phyloP scores from a whole-genome alignment of 2,888 invertebrate genomes.

The Phrixothrix hirtus region DNA sequence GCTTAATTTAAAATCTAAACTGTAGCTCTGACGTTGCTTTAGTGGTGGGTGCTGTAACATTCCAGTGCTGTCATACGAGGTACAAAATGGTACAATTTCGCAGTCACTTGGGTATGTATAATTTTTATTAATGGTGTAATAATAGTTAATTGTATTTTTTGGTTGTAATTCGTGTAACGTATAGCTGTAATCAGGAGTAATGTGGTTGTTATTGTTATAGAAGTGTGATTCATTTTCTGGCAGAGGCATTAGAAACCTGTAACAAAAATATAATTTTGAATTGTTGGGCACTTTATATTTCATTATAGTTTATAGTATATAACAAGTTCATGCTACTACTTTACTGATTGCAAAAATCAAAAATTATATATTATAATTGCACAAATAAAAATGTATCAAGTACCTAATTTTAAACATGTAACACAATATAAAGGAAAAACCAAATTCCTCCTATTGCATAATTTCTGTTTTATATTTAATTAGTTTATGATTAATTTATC shows the following conservation, averaged over 20 bases:
- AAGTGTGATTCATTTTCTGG: conserved; percentile 21
- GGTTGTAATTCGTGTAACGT: conserved; percentile 54
- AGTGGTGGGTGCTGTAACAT: conserved; percentile 35
- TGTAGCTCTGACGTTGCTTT: conserved; percentile 55
- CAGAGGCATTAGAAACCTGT: conserved; percentile 10
- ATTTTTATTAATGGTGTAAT: conserved; percentile 54
- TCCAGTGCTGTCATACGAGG: conserved; percentile 40
- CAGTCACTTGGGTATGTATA: conserved; percentile 37
- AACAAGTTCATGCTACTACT: no score
- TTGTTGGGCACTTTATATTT: no score
- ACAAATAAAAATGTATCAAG: no score
- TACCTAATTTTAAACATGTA: no score
- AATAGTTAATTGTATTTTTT: conserved; percentile 54
- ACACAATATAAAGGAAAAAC: no score
- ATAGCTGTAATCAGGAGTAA: conserved; percentile 45
- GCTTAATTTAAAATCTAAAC: conserved; percentile 61
- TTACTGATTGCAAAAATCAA: no score
- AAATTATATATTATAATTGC: no score
- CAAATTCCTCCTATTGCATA: no score
- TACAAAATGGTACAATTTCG: conserved; percentile 32
- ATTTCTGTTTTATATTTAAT: no score
- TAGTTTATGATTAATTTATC: no score
- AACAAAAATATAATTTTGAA: conserved; percentile 5
- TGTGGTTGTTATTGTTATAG: conserved; percentile 45
- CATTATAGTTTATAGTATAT: no score